Conservation (phyloP, 2,888 invertebrate species). For the Podabrus alpinus region DNA sequence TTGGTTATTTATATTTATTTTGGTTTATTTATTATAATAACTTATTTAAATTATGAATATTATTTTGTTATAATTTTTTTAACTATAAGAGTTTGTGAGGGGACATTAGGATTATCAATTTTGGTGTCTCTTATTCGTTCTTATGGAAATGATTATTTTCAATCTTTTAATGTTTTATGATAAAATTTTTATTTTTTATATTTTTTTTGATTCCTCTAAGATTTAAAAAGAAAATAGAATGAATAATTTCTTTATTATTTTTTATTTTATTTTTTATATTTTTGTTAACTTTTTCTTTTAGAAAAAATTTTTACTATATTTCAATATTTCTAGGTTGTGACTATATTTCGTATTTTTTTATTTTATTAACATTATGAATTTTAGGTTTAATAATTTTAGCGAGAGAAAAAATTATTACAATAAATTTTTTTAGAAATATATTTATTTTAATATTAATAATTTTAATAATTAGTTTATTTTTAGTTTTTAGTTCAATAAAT, state of each 20-base stretch:
- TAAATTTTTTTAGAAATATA: constrained; percentile 57
- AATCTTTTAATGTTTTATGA: constrained; percentile 62
- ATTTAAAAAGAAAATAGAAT: constrained; percentile 59
- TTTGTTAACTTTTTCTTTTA: constrained; percentile 52
- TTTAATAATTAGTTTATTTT: constrained; percentile 61
- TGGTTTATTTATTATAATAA: constrained; percentile 56
- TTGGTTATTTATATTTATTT: constrained; percentile 63
- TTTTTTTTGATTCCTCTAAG: constrained; percentile 58
- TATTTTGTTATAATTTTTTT: constrained; percentile 57
- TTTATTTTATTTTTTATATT: constrained; percentile 58
- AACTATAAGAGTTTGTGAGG: constrained; percentile 68
- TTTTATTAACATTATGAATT: constrained; percentile 50
- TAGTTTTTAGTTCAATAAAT: constrained; percentile 63
- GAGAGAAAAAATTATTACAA: constrained; percentile 58
- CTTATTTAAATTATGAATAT: constrained; percentile 45
- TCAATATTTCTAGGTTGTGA: constrained; percentile 57
- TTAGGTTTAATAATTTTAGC: constrained; percentile 45
- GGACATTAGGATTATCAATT: constrained; percentile 66
- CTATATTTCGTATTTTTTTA: constrained; percentile 59
- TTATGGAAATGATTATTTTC: constrained; percentile 66
- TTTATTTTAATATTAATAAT: constrained; percentile 61
- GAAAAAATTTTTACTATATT: constrained; percentile 51
- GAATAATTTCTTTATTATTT: constrained; percentile 58
- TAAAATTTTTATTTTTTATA: constrained; percentile 59
- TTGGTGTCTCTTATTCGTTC: constrained; percentile 61